Base-by-base conservation (phyloP, 1,140 invertebrate species). In the Dreissena rostriformis region DNA sequence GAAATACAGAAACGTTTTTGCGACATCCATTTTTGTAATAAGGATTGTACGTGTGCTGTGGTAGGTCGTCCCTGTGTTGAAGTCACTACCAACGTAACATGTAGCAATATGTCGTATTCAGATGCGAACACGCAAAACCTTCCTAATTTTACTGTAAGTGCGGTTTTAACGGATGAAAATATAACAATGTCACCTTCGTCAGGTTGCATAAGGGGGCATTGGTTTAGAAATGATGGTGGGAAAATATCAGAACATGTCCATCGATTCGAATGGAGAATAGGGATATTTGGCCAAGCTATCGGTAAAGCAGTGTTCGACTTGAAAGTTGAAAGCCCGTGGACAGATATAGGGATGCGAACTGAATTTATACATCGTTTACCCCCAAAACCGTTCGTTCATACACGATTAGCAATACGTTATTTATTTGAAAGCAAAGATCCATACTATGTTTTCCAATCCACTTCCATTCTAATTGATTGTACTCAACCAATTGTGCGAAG, bases 1-100 rank as follows among this genome's bases (percentile, higher is more conserved):
- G 55, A 75, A 75, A n/a, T 75, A n/a, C 14, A 75, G 53, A 75
- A 61, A 28, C 73, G 61, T 61, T 75, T 53, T 6, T 75, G 73
- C 28, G 55, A 28, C 22, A 19, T 57, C 15, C 73, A 75, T 29
- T 75, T 61, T n/a, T 75, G 73, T 29, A 75, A 75, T 28, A 75
- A 61, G 22, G 73, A 75, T 29, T 75, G 73, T 28, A 75, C 73
- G 22, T 75, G 73, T 19, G 73, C 73, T 61, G 53, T 75, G 26
- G 7, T 75, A 26, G 73, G 73, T 15, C 26, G 39, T 22, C 55
- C 11, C 12, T 75, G 73, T n/a, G 55, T 28, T 10, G 19, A 55
- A 14, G 55, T 15, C 12, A 14, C 19, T 7, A 75, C 52, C 14
- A 61, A 61, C 10, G 14, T 19, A 0, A 17, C 73, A 11, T 75